Percentiles rank a stretch among this genome's conserved stretches.
phyloP scores from a whole-genome alignment of 1,140 invertebrate genomes.

The Drosophila albomicans region DNA sequence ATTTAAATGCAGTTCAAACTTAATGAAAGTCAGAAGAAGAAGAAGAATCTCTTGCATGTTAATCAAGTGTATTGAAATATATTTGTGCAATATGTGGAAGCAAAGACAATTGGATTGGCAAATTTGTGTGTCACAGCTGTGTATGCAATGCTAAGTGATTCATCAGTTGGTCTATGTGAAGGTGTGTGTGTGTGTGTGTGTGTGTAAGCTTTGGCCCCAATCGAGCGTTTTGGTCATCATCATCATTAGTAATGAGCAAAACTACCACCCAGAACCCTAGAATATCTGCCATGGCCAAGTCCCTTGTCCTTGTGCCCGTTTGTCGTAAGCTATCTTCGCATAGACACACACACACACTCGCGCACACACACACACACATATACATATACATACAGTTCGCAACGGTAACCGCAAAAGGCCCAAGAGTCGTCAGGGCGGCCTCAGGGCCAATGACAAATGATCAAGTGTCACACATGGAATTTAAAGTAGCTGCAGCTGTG shows the following conservation, averaged over 20 bases:
- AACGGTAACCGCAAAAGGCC: slow-evolving; percentile 59
- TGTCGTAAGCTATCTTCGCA: background rate
- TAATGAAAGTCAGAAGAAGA: too few species aligned
- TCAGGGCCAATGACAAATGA: slow-evolving; percentile 74
- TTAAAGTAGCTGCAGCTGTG: slow-evolving; percentile 80
- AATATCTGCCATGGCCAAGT: background rate
- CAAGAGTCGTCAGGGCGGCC: slow-evolving; percentile 51
- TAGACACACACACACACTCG: background rate
- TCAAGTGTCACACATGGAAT: slow-evolving; percentile 82
- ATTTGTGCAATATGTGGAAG: background rate
- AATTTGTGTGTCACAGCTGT: slow-evolving; percentile 46
- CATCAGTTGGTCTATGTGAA: slow-evolving; percentile 12
- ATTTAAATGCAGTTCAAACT: too few species aligned
- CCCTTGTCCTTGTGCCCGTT: background rate
- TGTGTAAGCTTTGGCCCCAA: slow-evolving; percentile 6
- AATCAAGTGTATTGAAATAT: background rate
- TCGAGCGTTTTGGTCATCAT: slow-evolving; percentile 64
- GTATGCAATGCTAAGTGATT: slow-evolving; percentile 37
- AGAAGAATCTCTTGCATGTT: too few species aligned
- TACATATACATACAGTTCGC: slow-evolving; percentile 13
- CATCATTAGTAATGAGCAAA: slow-evolving; percentile 77
- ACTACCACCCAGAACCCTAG: slow-evolving; percentile 45
- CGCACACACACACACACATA: too few species aligned
- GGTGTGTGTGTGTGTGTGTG: background rate
- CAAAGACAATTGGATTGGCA: background rate